Evolutionary conservation across 2,888 invertebrate genomes (phyloP).

Genomic region (Drosophila formosana): DNA sequence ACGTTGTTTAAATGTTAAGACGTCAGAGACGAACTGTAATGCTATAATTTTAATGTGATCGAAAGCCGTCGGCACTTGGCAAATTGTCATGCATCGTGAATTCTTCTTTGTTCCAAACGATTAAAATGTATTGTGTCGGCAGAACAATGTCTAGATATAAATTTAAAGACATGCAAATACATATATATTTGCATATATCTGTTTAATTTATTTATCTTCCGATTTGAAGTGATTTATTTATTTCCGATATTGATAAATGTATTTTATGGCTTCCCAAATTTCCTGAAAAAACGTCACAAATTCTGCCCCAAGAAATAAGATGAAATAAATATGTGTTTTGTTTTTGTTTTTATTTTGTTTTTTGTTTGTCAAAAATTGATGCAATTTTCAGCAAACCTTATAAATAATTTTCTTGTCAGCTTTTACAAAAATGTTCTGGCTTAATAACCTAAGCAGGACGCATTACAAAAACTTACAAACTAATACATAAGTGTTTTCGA

Average conservation of each 20-base stretch:
- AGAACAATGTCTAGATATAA: slow-evolving; percentile 10
- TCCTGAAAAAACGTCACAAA: neutral
- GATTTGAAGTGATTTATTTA: slow-evolving; percentile 40
- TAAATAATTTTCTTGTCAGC: slow-evolving; percentile 27
- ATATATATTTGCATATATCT: slow-evolving; percentile 8
- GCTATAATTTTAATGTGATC: slow-evolving; percentile 32
- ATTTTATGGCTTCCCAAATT: slow-evolving; percentile 1
- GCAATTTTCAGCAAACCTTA: slow-evolving; percentile 75
- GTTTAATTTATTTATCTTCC: slow-evolving; percentile 36
- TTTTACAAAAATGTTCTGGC: slow-evolving; percentile 50
- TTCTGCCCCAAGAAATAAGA: neutral
- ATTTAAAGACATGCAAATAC: slow-evolving; percentile 1
- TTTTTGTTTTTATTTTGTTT: slow-evolving; percentile 35
- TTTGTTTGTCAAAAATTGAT: slow-evolving; percentile 80
- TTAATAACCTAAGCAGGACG: slow-evolving; percentile 40
- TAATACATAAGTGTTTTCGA: slow-evolving; percentile 54
- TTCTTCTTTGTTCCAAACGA: slow-evolving; percentile 37
- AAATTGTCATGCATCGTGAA: slow-evolving; percentile 19
- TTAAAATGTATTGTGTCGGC: slow-evolving; percentile 13
- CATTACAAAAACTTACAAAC: slow-evolving; percentile 56
- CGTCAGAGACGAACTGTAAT: slow-evolving; percentile 1
- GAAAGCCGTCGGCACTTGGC: slow-evolving; percentile 53
- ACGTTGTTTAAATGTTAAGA: neutral
- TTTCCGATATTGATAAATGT: slow-evolving; percentile 43
- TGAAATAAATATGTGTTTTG: slow-evolving; percentile 21